Percentiles rank a stretch among this genome's conserved stretches.
Conservation (phyloP, 1,140 invertebrate species). For the Drosophila sechellia region DNA sequence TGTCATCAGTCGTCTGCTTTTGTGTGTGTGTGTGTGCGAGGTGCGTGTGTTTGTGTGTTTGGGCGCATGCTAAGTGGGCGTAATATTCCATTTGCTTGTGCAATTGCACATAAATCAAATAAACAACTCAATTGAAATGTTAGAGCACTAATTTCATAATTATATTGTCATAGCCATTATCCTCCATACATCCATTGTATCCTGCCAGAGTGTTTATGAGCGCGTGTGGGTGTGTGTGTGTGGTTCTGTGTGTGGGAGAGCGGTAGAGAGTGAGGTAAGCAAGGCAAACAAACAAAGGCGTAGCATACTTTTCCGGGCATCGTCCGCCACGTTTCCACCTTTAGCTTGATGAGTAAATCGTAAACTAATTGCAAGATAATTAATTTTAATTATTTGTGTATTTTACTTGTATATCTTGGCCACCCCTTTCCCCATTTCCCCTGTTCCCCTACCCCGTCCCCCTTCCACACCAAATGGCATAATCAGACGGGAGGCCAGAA, state of each 20-base stretch:
- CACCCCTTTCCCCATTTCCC: too few species aligned
- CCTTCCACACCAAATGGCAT: constrained; percentile 42
- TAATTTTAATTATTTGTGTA: constrained; percentile 83
- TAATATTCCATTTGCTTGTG: constrained; percentile 57
- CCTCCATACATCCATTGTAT: constrained; percentile 5
- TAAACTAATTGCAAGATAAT: constrained; percentile 82
- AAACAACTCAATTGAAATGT: constrained; percentile 80
- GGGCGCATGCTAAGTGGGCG: constrained; percentile 29
- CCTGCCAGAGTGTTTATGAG: too few species aligned
- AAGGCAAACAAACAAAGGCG: constrained; percentile 44
- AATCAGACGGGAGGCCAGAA: constrained; percentile 60
- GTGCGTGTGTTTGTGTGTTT: constrained; percentile 15
- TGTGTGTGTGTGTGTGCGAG: too few species aligned
- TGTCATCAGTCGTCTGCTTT: constrained; percentile 44
- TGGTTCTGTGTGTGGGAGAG: background rate
- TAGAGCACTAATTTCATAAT: constrained; percentile 78
- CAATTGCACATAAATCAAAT: constrained; percentile 81
- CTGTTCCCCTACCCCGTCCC: background rate
- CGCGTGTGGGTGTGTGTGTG: background rate
- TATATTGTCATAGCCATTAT: constrained; percentile 73
- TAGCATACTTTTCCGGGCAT: constrained; percentile 51
- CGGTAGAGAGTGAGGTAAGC: constrained; percentile 4
- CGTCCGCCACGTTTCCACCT: constrained; percentile 39
- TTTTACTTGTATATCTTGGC: constrained; percentile 56
- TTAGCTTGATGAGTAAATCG: constrained; percentile 79